These are phyloP conservation scores for Resseliella maxima DNA, from an alignment of 2,888 invertebrate genomes.

Conservation along the genomic window DNA sequence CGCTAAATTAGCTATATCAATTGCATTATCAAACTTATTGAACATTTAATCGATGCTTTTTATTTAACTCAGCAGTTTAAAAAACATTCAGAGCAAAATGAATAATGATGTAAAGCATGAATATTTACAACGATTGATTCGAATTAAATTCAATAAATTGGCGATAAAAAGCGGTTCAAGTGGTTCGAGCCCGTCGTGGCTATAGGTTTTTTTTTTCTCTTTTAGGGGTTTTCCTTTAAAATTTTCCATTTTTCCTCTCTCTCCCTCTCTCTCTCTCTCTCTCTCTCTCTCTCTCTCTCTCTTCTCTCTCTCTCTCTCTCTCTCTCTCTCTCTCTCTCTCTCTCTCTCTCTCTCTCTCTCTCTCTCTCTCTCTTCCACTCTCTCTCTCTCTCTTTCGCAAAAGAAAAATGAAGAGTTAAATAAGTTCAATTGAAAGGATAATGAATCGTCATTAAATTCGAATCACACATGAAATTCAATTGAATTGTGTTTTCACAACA, in stretches of 20 bases:
- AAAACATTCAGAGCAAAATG: not conserved
- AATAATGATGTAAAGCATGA: conserved; percentile 5
- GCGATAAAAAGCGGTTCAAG: too few species aligned
- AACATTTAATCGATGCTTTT: not conserved
- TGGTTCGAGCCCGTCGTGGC: too few species aligned
- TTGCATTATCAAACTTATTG: conserved; percentile 5
- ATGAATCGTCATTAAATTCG: not conserved
- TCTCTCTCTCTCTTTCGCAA: not conserved
- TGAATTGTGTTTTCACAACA: not conserved
- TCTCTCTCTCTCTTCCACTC: not conserved
- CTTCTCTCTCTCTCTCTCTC: too few species aligned
- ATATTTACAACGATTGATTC: not conserved
- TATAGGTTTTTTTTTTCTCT: too few species aligned
- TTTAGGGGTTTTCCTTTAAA: too few species aligned
- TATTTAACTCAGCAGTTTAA: not conserved
- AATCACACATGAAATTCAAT: conserved; percentile 44
- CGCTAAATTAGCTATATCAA: conserved; percentile 26
- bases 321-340: too few species aligned
- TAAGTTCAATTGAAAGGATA: conserved; percentile 31
- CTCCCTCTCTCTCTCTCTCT: too few species aligned
- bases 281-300: too few species aligned
- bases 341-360: not conserved
- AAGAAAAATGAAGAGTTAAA: not conserved
- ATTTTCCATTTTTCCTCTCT: too few species aligned
- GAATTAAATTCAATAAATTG: too few species aligned